Percentiles rank a stretch among this genome's conserved stretches.
Conservation (phyloP, 2,113 vertebrate genomes). For the Ophiodon elongatus region DNA sequence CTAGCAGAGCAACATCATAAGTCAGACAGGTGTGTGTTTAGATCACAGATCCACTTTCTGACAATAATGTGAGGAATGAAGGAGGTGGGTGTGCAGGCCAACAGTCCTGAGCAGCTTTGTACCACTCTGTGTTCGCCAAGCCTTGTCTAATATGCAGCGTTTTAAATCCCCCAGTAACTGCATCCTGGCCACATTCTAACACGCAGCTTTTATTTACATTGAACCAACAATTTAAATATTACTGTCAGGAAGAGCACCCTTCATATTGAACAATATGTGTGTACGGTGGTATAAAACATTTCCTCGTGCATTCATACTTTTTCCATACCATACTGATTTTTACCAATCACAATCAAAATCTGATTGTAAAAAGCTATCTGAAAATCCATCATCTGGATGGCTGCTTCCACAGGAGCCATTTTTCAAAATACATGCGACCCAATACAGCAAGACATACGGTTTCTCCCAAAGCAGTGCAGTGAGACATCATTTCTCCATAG, state of each 20-base stretch:
- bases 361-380: constrained; percentile 9
- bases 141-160: neutral
- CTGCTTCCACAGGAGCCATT: constrained; percentile 21
- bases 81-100: neutral
- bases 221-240: neutral
- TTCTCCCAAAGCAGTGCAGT: constrained; percentile 39
- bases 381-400: constrained; percentile 48
- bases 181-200: neutral
- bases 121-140: neutral
- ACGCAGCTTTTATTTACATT: neutral
- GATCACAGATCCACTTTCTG: no score
- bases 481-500: constrained; percentile 41
- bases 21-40: neutral
- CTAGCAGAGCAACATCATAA: neutral
- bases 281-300: constrained; percentile 10
- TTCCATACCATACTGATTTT: no score
- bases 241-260: neutral
- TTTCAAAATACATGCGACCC: constrained; percentile 24
- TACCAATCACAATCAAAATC: constrained; percentile 27
- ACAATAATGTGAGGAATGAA: no score
- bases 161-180: neutral
- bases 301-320: neutral
- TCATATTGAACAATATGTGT: neutral
- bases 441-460: neutral
- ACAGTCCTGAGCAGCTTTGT: neutral